Conservation (phyloP, 2,888 invertebrate genomes). For the Eilema sororculum region DNA sequence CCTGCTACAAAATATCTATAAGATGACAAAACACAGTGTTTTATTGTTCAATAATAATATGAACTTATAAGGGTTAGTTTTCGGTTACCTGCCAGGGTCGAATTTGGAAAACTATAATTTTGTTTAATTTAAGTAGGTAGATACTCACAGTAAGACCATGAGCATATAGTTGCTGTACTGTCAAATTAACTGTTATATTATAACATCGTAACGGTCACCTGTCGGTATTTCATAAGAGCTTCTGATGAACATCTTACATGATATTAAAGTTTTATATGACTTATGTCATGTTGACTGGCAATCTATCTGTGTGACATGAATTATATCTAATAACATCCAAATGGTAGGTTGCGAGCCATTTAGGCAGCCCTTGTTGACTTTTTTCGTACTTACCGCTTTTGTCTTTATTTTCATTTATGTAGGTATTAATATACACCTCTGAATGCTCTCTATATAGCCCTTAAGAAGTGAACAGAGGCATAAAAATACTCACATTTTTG, state of each 20-base stretch:
- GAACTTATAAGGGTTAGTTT: neutral
- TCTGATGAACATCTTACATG: constrained; percentile 28
- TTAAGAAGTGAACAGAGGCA: too few relatives aligned
- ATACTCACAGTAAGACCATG: too few relatives aligned
- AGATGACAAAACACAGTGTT: neutral
- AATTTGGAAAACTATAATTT: neutral
- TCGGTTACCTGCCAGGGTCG: neutral
- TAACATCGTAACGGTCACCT: constrained; percentile 27
- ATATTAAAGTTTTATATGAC: constrained; percentile 30
- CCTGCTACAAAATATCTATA: too few relatives aligned
- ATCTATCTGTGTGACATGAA: constrained; percentile 5
- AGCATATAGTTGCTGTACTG: neutral
- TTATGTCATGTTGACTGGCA: constrained; percentile 27
- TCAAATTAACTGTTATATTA: constrained; percentile 22
- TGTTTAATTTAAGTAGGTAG: too few relatives aligned
- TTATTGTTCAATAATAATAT: neutral
- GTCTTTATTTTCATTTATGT: neutral
- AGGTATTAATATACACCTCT: neutral
- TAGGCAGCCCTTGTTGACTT: neutral
- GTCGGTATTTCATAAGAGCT: constrained; percentile 17
- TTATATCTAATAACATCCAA: neutral
- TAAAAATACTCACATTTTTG: too few relatives aligned
- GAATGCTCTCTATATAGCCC: neutral
- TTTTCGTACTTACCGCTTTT: neutral
- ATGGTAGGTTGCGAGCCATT: neutral